These are phyloP conservation scores for Coregonus ussuriensis DNA, from an alignment of 2,797 vertebrate genomes.

Conservation along the genomic window DNA sequence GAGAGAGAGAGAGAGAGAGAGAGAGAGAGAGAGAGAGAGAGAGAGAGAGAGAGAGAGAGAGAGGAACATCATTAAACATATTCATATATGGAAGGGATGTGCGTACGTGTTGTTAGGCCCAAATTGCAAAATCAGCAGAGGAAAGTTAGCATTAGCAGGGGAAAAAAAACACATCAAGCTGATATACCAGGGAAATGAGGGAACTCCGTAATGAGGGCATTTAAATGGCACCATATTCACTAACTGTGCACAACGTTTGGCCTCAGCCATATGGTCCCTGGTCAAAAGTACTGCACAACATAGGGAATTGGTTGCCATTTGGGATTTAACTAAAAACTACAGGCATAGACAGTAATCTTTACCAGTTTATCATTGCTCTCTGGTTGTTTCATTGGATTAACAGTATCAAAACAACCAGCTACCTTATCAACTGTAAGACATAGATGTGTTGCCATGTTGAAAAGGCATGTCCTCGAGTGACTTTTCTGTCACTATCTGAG, in stretches of 20 bases:
- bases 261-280: not conserved
- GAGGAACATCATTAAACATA: slow-evolving; percentile 14
- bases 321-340: not conserved
- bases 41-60: no score
- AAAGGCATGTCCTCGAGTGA: not conserved
- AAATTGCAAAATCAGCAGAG: not conserved
- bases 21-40: no score
- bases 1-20: no score
- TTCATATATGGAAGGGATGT: slow-evolving; percentile 29
- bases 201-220: not conserved
- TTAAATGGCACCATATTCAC: not conserved
- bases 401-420: not conserved
- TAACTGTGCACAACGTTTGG: no score
- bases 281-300: not conserved
- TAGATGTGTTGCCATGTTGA: not conserved
- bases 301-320: not conserved
- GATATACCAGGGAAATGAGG: no score
- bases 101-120: slow-evolving; percentile 28
- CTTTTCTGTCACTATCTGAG: not conserved
- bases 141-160: not conserved
- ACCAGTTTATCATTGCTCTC: not conserved
- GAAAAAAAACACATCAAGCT: not conserved
- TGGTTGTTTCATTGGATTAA: not conserved
- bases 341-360: not conserved
- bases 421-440: not conserved